Percentiles rank a stretch among this genome's conserved stretches.
phyloP scores from a whole-genome alignment of 92 coral and sea anemone genomes.

The Parazoanthus darwini region DNA sequence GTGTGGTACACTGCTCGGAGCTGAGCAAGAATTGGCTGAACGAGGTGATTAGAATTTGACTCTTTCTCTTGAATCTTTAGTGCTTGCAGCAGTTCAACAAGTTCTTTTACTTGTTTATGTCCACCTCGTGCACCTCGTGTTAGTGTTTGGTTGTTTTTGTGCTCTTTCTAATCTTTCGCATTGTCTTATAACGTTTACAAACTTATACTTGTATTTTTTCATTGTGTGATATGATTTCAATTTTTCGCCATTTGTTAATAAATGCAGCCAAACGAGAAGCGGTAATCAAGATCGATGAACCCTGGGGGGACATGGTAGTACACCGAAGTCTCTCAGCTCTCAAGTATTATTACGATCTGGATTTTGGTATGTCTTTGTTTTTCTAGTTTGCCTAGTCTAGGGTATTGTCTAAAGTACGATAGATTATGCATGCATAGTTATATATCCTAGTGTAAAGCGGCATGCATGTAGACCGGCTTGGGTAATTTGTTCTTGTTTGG shows the following conservation, averaged over 20 bases:
- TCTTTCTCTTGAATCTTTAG: too few relatives aligned
- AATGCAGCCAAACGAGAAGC: conserved; percentile 50
- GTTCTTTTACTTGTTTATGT: too few relatives aligned
- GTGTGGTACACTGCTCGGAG: conserved; percentile 88
- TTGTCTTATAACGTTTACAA: not conserved
- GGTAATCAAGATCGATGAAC: conserved; percentile 65
- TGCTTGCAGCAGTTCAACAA: too few relatives aligned
- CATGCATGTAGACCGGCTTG: too few relatives aligned
- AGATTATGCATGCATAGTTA: not conserved
- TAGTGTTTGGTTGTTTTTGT: too few relatives aligned
- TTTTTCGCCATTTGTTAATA: not conserved
- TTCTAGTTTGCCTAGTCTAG: not conserved
- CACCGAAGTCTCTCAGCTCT: conserved; percentile 84
- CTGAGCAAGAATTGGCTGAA: conserved; percentile 85
- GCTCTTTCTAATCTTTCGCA: not conserved
- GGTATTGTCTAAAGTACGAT: not conserved
- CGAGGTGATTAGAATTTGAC: conserved; percentile 56
- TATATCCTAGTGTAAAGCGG: too few relatives aligned
- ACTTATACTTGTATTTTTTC: not conserved
- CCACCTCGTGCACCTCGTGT: too few relatives aligned
- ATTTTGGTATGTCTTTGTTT: conserved; percentile 69
- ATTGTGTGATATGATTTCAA: not conserved
- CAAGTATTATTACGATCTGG: conserved; percentile 90
- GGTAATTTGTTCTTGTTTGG: too few relatives aligned
- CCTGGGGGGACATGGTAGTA: conserved; percentile 84